These are phyloP conservation scores for Volucella inanis DNA, from an alignment of 2,888 invertebrate genomes.

Conservation along the genomic window DNA sequence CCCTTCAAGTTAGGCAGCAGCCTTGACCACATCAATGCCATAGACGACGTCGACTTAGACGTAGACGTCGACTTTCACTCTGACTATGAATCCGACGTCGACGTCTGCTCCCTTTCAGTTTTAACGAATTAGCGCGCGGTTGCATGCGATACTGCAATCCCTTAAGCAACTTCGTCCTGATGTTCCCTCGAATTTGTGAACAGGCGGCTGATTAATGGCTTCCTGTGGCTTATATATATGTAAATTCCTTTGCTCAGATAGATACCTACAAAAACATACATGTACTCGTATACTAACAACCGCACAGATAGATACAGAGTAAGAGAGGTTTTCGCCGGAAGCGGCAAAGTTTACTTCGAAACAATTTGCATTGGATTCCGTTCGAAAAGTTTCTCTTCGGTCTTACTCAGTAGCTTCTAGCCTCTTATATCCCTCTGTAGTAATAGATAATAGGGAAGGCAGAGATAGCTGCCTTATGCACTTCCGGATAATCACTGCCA, in stretches of 20 bases:
- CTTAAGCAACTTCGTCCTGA: conserved; percentile 67
- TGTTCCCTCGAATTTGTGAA: conserved; percentile 71
- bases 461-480: conserved; percentile 62
- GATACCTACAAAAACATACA: conserved; percentile 1
- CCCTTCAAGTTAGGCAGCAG: conserved; percentile 44
- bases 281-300: background rate
- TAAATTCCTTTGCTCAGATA: conserved; percentile 28
- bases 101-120: conserved; percentile 29
- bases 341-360: conserved; percentile 71
- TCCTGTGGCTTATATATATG: conserved; percentile 64
- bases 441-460: conserved; percentile 61
- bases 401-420: too few species aligned
- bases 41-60: conserved; percentile 15
- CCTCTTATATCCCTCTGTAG: background rate
- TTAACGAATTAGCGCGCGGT: conserved; percentile 73
- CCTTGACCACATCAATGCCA: conserved; percentile 74
- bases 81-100: background rate
- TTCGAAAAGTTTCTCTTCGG: conserved; percentile 48
- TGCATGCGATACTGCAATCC: conserved; percentile 73
- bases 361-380: conserved; percentile 72
- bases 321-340: conserved; percentile 31
- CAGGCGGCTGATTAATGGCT: conserved; percentile 73
- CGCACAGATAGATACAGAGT: conserved; percentile 5
- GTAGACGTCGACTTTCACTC: conserved; percentile 17
- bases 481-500: conserved; percentile 72